Conservation (phyloP, 2,113 vertebrate species). For the Daphoenositta chrysoptera region DNA sequence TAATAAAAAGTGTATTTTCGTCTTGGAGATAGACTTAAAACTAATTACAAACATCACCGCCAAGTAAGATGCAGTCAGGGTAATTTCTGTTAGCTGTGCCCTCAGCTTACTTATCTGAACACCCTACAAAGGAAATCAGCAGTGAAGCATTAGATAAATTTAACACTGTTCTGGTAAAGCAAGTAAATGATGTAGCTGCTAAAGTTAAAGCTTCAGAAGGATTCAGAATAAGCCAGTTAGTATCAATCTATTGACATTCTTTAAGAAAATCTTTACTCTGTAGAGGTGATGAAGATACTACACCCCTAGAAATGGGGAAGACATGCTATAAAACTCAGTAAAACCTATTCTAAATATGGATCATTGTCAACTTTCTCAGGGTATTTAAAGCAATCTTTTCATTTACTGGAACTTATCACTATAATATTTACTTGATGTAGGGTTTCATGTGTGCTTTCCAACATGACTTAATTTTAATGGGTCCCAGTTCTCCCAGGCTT, state of each 20-base stretch:
- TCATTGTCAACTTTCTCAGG: background rate
- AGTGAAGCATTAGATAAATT: background rate
- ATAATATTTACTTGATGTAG: background rate
- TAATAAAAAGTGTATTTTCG: background rate
- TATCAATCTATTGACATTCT: background rate
- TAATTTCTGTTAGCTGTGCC: background rate
- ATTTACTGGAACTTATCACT: background rate
- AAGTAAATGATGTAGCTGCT: background rate
- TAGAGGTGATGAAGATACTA: background rate
- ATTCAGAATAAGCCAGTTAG: background rate
- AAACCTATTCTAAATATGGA: background rate
- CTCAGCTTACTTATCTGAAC: background rate
- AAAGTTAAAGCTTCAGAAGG: background rate
- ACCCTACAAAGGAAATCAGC: background rate
- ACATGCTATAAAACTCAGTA: background rate
- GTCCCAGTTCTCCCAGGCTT: rapidly evolving
- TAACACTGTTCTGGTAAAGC: background rate
- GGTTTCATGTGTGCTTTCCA: background rate
- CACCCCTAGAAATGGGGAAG: background rate
- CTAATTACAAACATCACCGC: background rate
- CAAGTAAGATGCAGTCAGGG: background rate
- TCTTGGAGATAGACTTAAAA: background rate
- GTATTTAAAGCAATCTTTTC: background rate
- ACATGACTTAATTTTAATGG: background rate
- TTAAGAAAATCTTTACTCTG: background rate